Conservation (phyloP, 1,140 invertebrate genomes). For the Drosophila fuyamai region DNA sequence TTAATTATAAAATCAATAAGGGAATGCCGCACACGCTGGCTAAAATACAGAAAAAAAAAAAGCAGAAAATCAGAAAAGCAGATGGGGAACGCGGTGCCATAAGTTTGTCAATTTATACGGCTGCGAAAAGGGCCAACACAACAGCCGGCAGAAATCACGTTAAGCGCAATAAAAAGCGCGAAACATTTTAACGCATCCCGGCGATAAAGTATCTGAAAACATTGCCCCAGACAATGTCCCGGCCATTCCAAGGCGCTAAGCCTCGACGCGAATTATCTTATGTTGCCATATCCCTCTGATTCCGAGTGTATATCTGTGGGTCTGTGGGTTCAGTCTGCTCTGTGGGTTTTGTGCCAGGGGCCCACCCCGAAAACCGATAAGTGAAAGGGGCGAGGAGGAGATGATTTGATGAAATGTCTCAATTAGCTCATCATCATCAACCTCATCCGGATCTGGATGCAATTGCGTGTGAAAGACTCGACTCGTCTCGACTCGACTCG, state of each 20-base stretch:
- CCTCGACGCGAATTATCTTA: constrained; percentile 74
- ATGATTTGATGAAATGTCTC: constrained; percentile 82
- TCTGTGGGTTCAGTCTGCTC: background rate
- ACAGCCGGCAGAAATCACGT: constrained; percentile 69
- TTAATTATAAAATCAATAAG: constrained; percentile 84
- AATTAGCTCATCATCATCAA: constrained; percentile 65
- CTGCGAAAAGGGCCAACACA: constrained; percentile 15
- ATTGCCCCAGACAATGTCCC: constrained; percentile 69
- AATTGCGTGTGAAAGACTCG: constrained; percentile 67
- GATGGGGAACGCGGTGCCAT: constrained; percentile 47
- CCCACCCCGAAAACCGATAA: constrained; percentile 58
- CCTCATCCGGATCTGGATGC: constrained; percentile 10
- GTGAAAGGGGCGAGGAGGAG: constrained; percentile 29
- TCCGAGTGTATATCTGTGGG: background rate
- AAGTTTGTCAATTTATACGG: constrained; percentile 82
- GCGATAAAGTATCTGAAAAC: constrained; percentile 82
- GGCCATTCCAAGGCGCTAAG: constrained; percentile 70
- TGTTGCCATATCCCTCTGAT: constrained; percentile 40
- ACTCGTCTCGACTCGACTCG: constrained; percentile 23
- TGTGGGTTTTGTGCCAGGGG: constrained; percentile 1
- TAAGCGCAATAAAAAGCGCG: constrained; percentile 82
- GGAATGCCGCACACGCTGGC: constrained; percentile 72
- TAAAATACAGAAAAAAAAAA: background rate
- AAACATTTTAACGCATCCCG: constrained; percentile 79
- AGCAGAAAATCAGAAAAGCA: background rate